Conservation (phyloP, 2,113 vertebrate species). For the Gadus chalcogrammus region DNA sequence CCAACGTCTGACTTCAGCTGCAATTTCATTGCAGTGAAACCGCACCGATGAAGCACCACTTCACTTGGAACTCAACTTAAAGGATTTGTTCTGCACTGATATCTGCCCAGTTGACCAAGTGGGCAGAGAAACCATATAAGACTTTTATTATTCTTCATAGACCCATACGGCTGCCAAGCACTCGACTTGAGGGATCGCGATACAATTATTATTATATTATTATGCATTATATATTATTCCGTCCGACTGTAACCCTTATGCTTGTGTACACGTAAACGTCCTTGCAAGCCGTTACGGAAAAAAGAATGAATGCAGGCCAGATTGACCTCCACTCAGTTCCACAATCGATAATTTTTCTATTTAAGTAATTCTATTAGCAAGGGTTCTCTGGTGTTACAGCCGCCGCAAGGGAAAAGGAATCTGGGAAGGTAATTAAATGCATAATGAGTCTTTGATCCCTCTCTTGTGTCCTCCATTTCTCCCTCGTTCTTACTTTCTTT, state of each 20-base stretch:
- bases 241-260: constrained; percentile 23
- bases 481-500: neutral
- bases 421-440: neutral
- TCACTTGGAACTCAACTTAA: too few relatives aligned
- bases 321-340: constrained; percentile 6
- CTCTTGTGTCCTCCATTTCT: neutral
- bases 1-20: too few relatives aligned
- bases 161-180: constrained; percentile 35
- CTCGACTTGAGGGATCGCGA: neutral
- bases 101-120: too few relatives aligned
- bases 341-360: constrained; percentile 16
- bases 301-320: neutral
- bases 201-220: too few relatives aligned
- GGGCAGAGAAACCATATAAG: too few relatives aligned
- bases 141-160: neutral
- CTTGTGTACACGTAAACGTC: constrained; percentile 26
- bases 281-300: constrained; percentile 28
- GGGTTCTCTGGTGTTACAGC: neutral
- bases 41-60: too few relatives aligned
- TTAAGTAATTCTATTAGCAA: constrained; percentile 9
- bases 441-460: neutral
- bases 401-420: neutral
- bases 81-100: too few relatives aligned
- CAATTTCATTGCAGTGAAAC: too few relatives aligned
- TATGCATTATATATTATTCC: too few relatives aligned